Evolutionary conservation across 2,888 invertebrate genomes (phyloP).

Genomic region (Schrankia costaestrigalis): DNA sequence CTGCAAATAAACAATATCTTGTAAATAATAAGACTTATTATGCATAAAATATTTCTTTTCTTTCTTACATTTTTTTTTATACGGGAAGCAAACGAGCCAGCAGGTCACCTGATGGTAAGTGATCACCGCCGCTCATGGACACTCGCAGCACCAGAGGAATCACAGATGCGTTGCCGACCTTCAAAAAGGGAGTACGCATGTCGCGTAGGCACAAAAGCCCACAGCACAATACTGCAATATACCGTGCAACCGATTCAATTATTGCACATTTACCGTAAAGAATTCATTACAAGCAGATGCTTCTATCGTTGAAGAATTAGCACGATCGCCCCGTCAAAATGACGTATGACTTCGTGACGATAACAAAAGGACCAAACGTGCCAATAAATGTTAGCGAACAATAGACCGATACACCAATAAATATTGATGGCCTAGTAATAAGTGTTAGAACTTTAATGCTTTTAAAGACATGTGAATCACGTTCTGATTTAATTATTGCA

Average conservation of each 20-base stretch:
- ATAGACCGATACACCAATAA: constrained; percentile 32
- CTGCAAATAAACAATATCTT: too few relatives aligned
- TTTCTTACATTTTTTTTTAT: too few relatives aligned
- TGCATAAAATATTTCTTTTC: too few relatives aligned
- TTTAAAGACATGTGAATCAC: constrained; percentile 44
- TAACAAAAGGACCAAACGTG: constrained; percentile 50
- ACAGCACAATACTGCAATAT: too few relatives aligned
- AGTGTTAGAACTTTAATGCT: constrained; percentile 51
- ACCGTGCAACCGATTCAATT: constrained; percentile 22
- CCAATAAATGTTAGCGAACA: constrained; percentile 46
- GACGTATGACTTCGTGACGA: constrained; percentile 58
- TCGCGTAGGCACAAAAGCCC: too few relatives aligned
- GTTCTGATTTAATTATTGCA: constrained; percentile 37
- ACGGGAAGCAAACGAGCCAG: too few relatives aligned
- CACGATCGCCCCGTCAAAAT: constrained; percentile 45
- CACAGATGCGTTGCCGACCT: too few relatives aligned
- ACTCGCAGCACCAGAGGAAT: too few relatives aligned
- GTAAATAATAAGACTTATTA: too few relatives aligned
- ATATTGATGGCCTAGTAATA: constrained; percentile 28
- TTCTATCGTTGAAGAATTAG: constrained; percentile 22
- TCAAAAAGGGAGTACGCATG: too few relatives aligned
- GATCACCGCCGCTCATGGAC: too few relatives aligned
- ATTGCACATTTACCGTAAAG: constrained; percentile 28
- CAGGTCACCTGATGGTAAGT: too few relatives aligned
- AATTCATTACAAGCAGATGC: constrained; percentile 32